Base-by-base conservation (phyloP, 2,113 vertebrate genomes). In the Anthoscopus minutus region DNA sequence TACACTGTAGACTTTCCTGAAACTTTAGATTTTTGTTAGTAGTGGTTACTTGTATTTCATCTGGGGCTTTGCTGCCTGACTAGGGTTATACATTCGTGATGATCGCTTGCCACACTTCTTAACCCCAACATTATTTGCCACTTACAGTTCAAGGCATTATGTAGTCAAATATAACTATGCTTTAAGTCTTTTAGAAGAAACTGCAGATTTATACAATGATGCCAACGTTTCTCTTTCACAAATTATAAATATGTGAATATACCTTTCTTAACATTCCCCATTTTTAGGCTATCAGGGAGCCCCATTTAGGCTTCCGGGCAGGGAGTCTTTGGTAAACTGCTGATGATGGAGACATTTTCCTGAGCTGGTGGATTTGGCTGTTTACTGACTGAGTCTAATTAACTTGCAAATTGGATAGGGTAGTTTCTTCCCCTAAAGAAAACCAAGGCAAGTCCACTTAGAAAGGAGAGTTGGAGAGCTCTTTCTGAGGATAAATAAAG, bases 11-110 rank as follows among this genome's bases (percentile, higher is more conserved):
- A 11, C 23, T 54, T 64, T 14, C 48, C 57, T 83, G 67, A 76
- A 91, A 37, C 1, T 4, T 12, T 19, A 44, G 23, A 6, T 38
- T 87, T 81, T 65, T 87, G 20, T 71, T 77, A 23, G 37, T 28
- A 56, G 12, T 15, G 25, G 8, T 67, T 69, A 17, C 15, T 62
- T 44, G 3, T 85, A 8, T 42, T 47, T 9, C 25, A 85, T 23
- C 40, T 33, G 58, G 57, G 44, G 9, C 25, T 65, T 81, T 65
- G 31, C 58, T 77, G 45, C 50, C 71, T 62, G 57, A 22, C 28
- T 10, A 11, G 22, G 9, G 7, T 24, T 31, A 13, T 35, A 27
- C 5, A 4, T 20, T 17, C 0, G 0, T 28, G 35, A 2, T 21
- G n/a, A 45, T 73, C 2, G 3, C 22, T 77, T 72, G 22, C 51